These are phyloP conservation scores for Automeris io DNA, from an alignment of 2,888 invertebrate genomes.

Conservation along the genomic window DNA sequence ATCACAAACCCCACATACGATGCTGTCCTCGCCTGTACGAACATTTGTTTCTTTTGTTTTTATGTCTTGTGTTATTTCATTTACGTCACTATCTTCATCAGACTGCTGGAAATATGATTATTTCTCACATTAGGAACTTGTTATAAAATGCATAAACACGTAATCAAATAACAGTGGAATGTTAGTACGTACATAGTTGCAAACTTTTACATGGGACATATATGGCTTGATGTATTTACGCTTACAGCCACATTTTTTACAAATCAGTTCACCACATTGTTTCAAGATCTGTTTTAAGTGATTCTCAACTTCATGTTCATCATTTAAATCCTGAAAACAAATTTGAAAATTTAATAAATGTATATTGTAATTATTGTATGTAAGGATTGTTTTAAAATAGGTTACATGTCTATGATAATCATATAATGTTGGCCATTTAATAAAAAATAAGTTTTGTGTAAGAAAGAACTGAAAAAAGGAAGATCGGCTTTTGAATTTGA, in stretches of 20 bases:
- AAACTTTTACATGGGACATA: slow-evolving; percentile 23
- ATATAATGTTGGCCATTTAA: no score
- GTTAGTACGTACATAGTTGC: slow-evolving; percentile 12
- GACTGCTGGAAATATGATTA: not conserved
- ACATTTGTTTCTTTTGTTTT: slow-evolving; percentile 19
- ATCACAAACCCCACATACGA: slow-evolving; percentile 52
- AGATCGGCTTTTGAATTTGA: no score
- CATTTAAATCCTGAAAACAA: slow-evolving; percentile 34
- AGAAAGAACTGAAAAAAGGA: no score
- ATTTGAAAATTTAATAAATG: no score
- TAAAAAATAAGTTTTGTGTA: no score
- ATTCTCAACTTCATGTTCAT: slow-evolving; percentile 21
- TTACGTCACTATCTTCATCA: slow-evolving; percentile 23
- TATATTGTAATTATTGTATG: no score
- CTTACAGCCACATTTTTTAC: slow-evolving; percentile 30
- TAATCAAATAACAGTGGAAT: not conserved
- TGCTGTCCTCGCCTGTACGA: slow-evolving; percentile 14
- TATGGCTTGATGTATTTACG: slow-evolving; percentile 38
- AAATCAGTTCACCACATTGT: slow-evolving; percentile 24
- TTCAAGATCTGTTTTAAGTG: slow-evolving; percentile 29
- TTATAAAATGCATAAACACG: no score
- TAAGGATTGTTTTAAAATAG: no score
- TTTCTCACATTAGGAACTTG: no score
- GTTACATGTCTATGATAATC: no score
- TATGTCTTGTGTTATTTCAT: not conserved